phyloP scores from a whole-genome alignment of 2,888 invertebrate genomes.

The Tinea pellionella region DNA sequence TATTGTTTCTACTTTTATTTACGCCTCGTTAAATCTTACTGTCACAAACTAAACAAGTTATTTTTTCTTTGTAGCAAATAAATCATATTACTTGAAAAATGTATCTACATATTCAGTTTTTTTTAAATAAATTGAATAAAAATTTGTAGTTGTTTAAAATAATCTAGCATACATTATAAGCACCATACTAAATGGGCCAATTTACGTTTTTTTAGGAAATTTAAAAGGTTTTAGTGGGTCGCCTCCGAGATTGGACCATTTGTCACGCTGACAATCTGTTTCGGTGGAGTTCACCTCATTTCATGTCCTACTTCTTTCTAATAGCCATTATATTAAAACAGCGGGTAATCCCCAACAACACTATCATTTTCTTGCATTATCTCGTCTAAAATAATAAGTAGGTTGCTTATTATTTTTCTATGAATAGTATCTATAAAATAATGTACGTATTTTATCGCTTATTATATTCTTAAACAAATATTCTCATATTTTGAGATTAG shows the following conservation, averaged over 20 bases:
- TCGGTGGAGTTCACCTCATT: not conserved
- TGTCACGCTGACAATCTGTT: constrained; percentile 9
- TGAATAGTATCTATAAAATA: too few species aligned
- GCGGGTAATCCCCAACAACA: not conserved
- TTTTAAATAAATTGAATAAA: too few species aligned
- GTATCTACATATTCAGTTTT: too few species aligned
- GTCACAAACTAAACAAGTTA: not conserved
- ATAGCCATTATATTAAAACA: not conserved
- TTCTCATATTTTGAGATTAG: too few species aligned
- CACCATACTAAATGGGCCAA: not conserved
- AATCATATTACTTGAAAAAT: too few species aligned
- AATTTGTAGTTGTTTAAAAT: too few species aligned
- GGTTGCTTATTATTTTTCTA: too few species aligned
- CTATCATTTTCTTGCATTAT: not conserved
- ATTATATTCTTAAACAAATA: too few species aligned
- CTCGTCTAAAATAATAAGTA: too few species aligned
- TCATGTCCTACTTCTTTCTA: not conserved
- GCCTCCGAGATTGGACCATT: not conserved
- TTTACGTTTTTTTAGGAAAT: not conserved
- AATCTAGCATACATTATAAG: not conserved
- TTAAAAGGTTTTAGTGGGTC: constrained; percentile 1
- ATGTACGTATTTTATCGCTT: too few species aligned
- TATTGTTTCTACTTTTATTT: not conserved
- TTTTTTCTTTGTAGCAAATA: too few species aligned
- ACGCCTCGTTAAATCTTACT: not conserved